Conservation (phyloP, 2,797 vertebrate species). For the Luscinia megarhynchos region DNA sequence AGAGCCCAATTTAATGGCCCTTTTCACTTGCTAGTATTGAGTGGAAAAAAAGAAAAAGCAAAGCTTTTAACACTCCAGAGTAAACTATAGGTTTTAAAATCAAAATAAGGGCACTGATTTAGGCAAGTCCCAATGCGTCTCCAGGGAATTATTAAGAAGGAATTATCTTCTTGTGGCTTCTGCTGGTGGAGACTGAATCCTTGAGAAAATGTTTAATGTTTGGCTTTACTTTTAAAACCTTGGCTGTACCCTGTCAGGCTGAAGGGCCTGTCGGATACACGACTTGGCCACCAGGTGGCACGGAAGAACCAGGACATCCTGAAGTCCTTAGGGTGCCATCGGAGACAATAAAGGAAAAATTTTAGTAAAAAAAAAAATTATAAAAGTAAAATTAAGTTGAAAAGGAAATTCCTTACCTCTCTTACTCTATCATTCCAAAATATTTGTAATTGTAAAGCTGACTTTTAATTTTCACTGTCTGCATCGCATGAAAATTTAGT, state of each 20-base stretch:
- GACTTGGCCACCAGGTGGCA: conserved; percentile 70
- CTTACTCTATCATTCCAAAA: neutral
- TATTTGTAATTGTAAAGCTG: neutral
- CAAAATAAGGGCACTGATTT: neutral
- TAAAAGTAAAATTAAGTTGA: neutral
- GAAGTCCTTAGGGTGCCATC: fast-evolving
- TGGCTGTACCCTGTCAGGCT: neutral
- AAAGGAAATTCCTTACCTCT: conserved; percentile 38
- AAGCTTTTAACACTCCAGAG: neutral
- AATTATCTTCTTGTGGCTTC: neutral
- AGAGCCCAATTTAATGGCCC: neutral
- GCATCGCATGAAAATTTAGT: neutral
- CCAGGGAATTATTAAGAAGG: neutral
- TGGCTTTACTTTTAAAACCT: neutral
- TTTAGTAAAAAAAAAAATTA: neutral
- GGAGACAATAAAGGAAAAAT: neutral
- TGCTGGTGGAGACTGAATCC: neutral
- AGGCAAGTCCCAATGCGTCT: neutral
- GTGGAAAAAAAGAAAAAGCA: neutral
- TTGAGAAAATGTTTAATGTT: neutral
- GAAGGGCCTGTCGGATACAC: neutral
- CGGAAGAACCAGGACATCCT: neutral
- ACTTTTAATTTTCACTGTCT: neutral
- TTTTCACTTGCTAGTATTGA: neutral
- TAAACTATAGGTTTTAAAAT: neutral